A percentile compares a stretch with the other conserved stretches of the same genome.
Evolutionary conservation across 2,797 vertebrate genomes (phyloP).

Genomic region (Phoxinus dragarum): DNA sequence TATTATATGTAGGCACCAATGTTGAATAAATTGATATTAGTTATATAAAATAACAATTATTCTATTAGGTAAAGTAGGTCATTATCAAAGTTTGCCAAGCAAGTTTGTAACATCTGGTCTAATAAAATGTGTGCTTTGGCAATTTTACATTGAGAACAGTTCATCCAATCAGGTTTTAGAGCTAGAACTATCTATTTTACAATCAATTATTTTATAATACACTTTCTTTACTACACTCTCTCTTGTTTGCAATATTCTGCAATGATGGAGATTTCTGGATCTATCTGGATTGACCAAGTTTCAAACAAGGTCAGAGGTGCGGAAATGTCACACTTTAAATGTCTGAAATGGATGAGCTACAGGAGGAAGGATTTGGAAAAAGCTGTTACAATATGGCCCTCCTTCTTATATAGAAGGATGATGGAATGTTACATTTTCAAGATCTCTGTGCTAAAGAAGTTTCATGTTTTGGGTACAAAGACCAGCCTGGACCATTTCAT

Average conservation of each 20-base stretch:
- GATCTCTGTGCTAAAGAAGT: slow-evolving; percentile 13
- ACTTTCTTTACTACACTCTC: no score
- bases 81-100: no score
- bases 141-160: neutral
- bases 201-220: no score
- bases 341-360: neutral
- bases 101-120: no score
- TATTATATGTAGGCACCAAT: no score
- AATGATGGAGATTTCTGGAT: neutral
- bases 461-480: slow-evolving; percentile 26
- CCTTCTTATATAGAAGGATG: neutral
- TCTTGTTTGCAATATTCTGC: neutral
- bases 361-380: neutral
- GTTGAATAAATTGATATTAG: no score
- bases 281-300: neutral
- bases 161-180: neutral
- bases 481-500: neutral
- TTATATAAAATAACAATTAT: no score
- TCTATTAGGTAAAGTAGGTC: no score
- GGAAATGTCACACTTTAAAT: slow-evolving; percentile 4
- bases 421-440: neutral
- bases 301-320: no score
- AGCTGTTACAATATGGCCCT: slow-evolving; percentile 1
- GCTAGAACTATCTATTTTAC: neutral
- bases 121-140: no score